Base-by-base conservation (phyloP, 2,113 vertebrate genomes). In the Dipodomys merriami region DNA sequence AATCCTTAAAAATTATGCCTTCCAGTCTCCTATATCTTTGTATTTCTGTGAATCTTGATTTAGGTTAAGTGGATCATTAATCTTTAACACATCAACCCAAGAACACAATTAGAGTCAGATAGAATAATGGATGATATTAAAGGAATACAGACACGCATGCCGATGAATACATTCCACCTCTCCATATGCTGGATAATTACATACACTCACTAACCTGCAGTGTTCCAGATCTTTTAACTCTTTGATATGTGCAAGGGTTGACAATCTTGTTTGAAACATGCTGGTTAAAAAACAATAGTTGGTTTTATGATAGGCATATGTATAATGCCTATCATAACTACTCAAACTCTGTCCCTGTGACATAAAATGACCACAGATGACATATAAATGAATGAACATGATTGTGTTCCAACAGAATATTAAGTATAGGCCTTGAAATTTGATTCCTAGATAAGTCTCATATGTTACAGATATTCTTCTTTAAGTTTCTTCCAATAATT, bases 71-170 rank as follows among this genome's bases (percentile, higher is more conserved):
- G 15, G 29, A 69, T 81, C 57, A 84, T 93, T 96, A 93, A 89
- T 95, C 81, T 96, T 96, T 92, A 96, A 83, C 30, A 53, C 67
- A 94, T 80, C 74, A 95, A 64, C 53, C 62, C 74, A 72, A 35
- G n/a, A 96, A 94, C 16, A 93, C 62, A 94, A 92, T 87, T 96
- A 96, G 93, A 95, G 39, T 96, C 77, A 91, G 95, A 85, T 33
- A 95, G 82, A 89, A 78, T 96, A 93, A 95, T 71, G 68, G 92
- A 3, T 73, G n/a, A 44, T 27, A 72, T 6, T 44, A 93, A 94
- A 65, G 22, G 33, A 86, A 83, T 82, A 81, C 27, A 76, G 39
- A 93, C 15, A 0, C 91, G 23, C 35, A 71, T 35, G 16, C 0
- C 8, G 12, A 74, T 62, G 49, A 93, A 96, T 39, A 19, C 49